Base-by-base conservation (phyloP, 2,888 invertebrate genomes). In the Rhagium mordax region DNA sequence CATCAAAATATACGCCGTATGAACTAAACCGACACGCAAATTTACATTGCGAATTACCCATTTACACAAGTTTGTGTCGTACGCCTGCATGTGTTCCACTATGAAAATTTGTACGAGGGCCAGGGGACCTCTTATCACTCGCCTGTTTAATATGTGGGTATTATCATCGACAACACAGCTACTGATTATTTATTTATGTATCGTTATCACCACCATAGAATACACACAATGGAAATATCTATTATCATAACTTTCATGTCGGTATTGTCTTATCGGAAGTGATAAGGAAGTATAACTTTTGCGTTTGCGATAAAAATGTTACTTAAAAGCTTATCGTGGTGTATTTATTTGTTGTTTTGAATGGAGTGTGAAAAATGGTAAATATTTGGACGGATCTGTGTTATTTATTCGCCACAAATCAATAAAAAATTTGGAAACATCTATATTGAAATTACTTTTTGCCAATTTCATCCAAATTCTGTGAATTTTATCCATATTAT, bases 211-310 rank as follows among this genome's bases (percentile, higher is more conserved):
- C 83, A 83, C 79, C 84, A 84, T 85, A 79, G 79, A 81, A 78
- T 82, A 81, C 78, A 82, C 78, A 84, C 83, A 83, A 84, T 83
- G 82, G 82, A 83, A 84, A 83, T 81, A 82, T 83, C 81, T 80
- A 67, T 80, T 84, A 84, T 85, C 84, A 79, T 70, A 78, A 81
- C 77, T 82, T 83, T 82, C 82, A 82, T 83, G 84, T 83, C 81
- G 80, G 81, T 79, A 76, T 76, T 68, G 76, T 68, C 74, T 80
- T 81, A 80, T 81, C 79, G 41, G n/a, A 8, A 8, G 21, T 15
- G 76, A 76, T 76, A 76, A 76, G 68, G 59, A 74, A 70, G 71
- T 76, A 76, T 72, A 72, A 76, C 70, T 71, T 76, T 76, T 71
- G 55, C 70, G 74, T 74, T 74, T 70, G 27, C 60, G 76, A 78